Conservation (phyloP, 1,140 invertebrate species). For the Muscidifurax raptorellus region DNA sequence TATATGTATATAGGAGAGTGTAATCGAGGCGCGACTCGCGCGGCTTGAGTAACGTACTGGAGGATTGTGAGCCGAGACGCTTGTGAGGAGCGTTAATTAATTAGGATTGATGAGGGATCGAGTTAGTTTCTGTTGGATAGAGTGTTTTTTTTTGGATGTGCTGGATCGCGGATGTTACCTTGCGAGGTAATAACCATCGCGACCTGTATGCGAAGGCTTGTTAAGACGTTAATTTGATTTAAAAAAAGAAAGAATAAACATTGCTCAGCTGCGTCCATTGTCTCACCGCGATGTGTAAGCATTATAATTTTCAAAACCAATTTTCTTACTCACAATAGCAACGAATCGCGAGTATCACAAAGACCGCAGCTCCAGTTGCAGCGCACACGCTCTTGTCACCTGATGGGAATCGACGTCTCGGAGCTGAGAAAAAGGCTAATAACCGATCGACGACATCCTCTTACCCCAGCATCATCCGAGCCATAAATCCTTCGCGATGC, state of each 20-base stretch:
- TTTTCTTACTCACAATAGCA: too few relatives aligned
- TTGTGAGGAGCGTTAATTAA: not conserved
- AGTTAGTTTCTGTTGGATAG: too few relatives aligned
- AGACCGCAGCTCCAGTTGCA: not conserved
- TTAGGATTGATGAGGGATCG: not conserved
- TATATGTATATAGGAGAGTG: not conserved
- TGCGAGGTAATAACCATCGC: too few relatives aligned
- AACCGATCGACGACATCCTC: not conserved
- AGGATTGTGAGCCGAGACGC: not conserved
- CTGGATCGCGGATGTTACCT: not conserved
- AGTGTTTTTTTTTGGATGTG: not conserved
- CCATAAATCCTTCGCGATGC: not conserved
- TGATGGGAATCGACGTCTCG: too few relatives aligned
- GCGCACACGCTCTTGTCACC: too few relatives aligned
- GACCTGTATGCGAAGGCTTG: too few relatives aligned
- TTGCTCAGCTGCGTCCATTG: too few relatives aligned
- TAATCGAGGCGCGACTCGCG: not conserved
- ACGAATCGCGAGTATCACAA: not conserved
- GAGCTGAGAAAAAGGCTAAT: not conserved
- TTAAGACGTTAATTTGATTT: too few relatives aligned
- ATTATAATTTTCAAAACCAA: too few relatives aligned
- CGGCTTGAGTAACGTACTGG: not conserved
- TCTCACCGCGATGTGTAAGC: too few relatives aligned
- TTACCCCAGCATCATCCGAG: not conserved
- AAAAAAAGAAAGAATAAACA: too few relatives aligned